phyloP scores from a whole-genome alignment of 2,797 vertebrate genomes.

The Balearica regulorum region DNA sequence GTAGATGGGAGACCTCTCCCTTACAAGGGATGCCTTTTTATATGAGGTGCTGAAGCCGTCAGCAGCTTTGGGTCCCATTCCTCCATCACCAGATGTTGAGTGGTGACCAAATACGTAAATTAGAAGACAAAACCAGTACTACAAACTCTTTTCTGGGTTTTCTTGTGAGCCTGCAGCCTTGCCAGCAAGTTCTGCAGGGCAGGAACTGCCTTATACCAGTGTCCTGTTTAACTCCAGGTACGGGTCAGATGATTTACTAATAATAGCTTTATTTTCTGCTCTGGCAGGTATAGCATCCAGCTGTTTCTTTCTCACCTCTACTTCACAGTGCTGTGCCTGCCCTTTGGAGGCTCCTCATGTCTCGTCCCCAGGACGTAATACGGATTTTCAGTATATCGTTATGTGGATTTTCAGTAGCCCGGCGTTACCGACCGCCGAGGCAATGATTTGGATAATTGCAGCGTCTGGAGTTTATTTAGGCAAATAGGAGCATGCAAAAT shows the following conservation, averaged over 20 bases:
- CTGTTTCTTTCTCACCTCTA: neutral
- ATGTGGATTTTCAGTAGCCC: neutral
- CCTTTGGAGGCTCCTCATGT: neutral
- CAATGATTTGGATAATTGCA: neutral
- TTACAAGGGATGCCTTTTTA: neutral
- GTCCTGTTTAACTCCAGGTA: neutral
- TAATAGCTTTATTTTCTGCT: neutral
- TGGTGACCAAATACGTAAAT: neutral
- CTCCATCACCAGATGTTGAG: neutral
- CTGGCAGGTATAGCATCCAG: neutral
- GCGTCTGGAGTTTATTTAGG: neutral
- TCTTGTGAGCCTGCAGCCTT: neutral
- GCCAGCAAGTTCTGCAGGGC: neutral
- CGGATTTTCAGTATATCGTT: neutral
- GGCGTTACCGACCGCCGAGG: neutral
- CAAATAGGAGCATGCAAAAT: neutral
- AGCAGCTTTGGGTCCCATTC: neutral
- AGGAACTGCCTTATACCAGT: fast-evolving
- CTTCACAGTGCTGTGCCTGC: neutral
- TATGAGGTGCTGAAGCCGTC: neutral
- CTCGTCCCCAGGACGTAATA: neutral
- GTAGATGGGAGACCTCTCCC: neutral
- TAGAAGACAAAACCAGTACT: neutral
- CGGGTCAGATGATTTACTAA: neutral
- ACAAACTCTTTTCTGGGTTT: neutral